A percentile compares a stretch with the other conserved stretches of the same genome.
Evolutionary conservation across 2,888 invertebrate species (phyloP).

Genomic region (Acrobeloides nanus): DNA sequence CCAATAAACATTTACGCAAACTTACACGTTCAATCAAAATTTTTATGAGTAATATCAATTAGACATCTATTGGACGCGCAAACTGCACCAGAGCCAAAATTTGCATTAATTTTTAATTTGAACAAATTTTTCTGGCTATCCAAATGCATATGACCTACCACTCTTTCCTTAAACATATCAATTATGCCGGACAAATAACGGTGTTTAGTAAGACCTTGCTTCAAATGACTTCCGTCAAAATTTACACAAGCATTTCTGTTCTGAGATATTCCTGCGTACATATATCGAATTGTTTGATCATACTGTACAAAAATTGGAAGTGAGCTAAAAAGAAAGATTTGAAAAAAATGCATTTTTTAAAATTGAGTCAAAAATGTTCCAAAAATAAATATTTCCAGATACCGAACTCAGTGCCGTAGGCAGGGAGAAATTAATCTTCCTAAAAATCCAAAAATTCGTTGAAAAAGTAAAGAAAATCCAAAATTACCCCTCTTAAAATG

Average conservation of each 20-base stretch:
- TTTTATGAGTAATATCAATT: no score
- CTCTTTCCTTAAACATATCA: conserved; percentile 80
- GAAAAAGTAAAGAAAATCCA: no score
- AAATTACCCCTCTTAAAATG: no score
- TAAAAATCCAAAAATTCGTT: no score
- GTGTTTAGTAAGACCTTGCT: conserved; percentile 71
- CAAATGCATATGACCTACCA: conserved; percentile 54
- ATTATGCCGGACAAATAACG: conserved; percentile 71
- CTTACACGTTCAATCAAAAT: no score
- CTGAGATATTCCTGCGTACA: conserved; percentile 72
- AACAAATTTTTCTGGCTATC: no score
- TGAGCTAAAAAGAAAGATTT: conserved; percentile 59
- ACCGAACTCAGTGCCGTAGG: no score
- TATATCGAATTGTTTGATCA: conserved; percentile 71
- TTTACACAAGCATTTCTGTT: conserved; percentile 70
- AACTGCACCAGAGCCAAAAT: no score
- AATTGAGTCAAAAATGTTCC: conserved; percentile 14
- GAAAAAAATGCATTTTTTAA: background rate
- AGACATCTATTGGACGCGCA: no score
- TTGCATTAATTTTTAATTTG: no score
- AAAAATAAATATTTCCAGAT: conserved; percentile 5
- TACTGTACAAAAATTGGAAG: conserved; percentile 81
- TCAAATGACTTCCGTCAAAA: conserved; percentile 81
- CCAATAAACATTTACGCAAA: no score
- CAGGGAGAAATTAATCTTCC: no score